Evolutionary conservation across 1,140 invertebrate genomes (phyloP), one percentile per base, ranked within the genome.

Genomic region (Bombus huntii): DNA sequence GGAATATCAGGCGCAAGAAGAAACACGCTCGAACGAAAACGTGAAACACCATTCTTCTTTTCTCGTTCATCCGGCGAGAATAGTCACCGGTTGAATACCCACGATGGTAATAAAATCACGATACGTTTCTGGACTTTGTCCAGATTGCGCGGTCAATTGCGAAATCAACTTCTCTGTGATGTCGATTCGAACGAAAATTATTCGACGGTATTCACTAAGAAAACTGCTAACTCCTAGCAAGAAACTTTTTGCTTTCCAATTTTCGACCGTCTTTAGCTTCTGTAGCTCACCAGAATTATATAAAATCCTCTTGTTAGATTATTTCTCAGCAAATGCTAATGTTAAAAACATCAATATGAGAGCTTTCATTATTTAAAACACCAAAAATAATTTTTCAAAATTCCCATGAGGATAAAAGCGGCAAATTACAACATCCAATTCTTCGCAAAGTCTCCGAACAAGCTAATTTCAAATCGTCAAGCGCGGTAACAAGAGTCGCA

Each of bases 1-100:
- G 73, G 57, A 89, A 81, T 62, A 89, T 89, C 86, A 44, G 8
- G 28, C 15, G 90, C 83, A 74, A 62, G 71, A 53, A 77, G 47
- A 47, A 77, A 68, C n/a, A 53, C n/a, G 76, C 57, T 25, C 66
- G 22, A n/a, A 66, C 18, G 44, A 77, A 68, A 72, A 85, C 39
- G 71, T 9, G 22, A 4, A 80, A 28, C 65, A n/a, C 37, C 28
- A 31, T 28, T 72, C 57, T 37, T 25, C 76, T 42, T 78, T 10
- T 73, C 15, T 28, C 42, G 34, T 75, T 57, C 9, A 39, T 53
- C 62, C 44, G 6, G 25, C 8, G 81, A 47, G 70, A 47, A 34
- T 22, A 81, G 34, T 44, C 70, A 34, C n/a, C 9, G 53, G 28
- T 59, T 25, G 28, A 9, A 42, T 31, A 5, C 25, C 18, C 31